Percentiles rank a stretch among this genome's conserved stretches.
These are phyloP conservation scores for Muntiacus reevesi DNA, from an alignment of 2,113 vertebrate species.

Conservation along the genomic window DNA sequence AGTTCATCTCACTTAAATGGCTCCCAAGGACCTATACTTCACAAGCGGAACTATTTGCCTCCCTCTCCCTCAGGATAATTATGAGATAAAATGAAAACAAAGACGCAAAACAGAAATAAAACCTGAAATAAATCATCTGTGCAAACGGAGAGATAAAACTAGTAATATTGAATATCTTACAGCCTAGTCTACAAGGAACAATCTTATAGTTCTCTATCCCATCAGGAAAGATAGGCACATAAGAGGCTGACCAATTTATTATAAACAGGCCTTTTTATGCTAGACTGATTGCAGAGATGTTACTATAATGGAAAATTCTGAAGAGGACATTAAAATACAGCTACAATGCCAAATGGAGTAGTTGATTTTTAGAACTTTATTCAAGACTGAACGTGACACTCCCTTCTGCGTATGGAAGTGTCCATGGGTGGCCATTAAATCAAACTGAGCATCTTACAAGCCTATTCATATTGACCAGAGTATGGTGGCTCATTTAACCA, in stretches of 20 bases:
- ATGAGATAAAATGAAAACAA: slow-evolving; percentile 72
- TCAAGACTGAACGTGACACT: slow-evolving; percentile 64
- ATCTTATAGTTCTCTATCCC: slow-evolving; percentile 61
- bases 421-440: slow-evolving; percentile 75
- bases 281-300: slow-evolving; percentile 76
- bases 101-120: slow-evolving; percentile 70
- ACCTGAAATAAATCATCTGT: slow-evolving; percentile 68
- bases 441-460: slow-evolving; percentile 70
- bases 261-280: slow-evolving; percentile 77
- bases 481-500: slow-evolving; percentile 74
- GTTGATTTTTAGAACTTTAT: slow-evolving; percentile 74
- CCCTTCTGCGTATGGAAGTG: slow-evolving; percentile 51
- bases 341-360: slow-evolving; percentile 72
- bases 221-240: slow-evolving; percentile 69
- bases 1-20: slow-evolving; percentile 54
- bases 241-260: slow-evolving; percentile 79
- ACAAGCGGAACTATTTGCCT: slow-evolving; percentile 41
- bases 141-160: slow-evolving; percentile 55
- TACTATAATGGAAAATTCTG: slow-evolving; percentile 70
- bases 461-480: slow-evolving; percentile 73
- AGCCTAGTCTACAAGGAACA: slow-evolving; percentile 64
- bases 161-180: slow-evolving; percentile 62
- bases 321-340: slow-evolving; percentile 80
- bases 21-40: slow-evolving; percentile 42
- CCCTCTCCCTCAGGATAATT: slow-evolving; percentile 26